Conservation (phyloP, 2,113 vertebrate genomes). For the Mesoclemmys tuberculata region DNA sequence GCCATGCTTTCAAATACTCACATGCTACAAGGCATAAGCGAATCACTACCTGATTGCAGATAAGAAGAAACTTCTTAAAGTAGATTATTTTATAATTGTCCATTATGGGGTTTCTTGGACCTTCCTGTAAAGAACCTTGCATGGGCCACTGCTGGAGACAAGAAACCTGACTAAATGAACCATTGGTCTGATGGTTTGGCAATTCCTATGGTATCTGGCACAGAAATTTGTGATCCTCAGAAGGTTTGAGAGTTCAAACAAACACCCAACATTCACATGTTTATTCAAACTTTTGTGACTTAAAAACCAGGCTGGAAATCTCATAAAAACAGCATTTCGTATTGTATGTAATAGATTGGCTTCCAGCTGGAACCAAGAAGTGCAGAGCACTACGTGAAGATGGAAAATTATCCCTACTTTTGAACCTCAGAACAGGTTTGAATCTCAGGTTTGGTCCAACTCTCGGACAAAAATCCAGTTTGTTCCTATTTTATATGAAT, state of each 20-base stretch:
- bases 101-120: not conserved
- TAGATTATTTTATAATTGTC: slow-evolving; percentile 45
- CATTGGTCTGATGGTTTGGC: not conserved
- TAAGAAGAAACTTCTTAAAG: slow-evolving; percentile 29
- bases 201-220: not conserved
- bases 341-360: not conserved
- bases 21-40: slow-evolving; percentile 40
- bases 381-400: not conserved
- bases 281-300: not conserved
- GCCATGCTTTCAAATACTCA: slow-evolving; percentile 60
- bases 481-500: not conserved
- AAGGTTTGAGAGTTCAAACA: not conserved
- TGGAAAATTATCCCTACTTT: not conserved
- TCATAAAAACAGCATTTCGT: not conserved
- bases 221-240: slow-evolving; percentile 2
- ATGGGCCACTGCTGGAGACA: not conserved
- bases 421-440: not conserved
- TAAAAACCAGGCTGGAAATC: not conserved
- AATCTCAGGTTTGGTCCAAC: not conserved
- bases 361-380: not conserved
- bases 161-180: not conserved
- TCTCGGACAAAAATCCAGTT: not conserved
- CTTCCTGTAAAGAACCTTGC: not conserved
- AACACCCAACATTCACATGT: not conserved
- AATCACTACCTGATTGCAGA: slow-evolving; percentile 34